Evolutionary conservation across 2,888 invertebrate species (phyloP).

Genomic region (Xestia rhomboidea): DNA sequence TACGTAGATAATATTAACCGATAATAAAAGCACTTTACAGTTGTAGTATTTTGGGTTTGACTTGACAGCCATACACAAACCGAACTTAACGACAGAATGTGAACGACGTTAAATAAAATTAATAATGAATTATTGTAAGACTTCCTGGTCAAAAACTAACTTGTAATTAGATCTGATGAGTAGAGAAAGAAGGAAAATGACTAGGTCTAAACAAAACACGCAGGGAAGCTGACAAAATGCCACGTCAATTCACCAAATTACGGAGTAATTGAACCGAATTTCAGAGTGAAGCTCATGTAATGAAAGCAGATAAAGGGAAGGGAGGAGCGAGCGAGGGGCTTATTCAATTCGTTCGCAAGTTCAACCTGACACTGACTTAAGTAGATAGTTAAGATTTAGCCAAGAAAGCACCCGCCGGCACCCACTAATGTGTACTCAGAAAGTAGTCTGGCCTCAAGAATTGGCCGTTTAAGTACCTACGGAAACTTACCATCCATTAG

Average conservation of each 20-base stretch:
- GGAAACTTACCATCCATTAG: conserved; percentile 88
- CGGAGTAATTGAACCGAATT: conserved; percentile 87
- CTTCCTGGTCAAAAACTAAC: conserved; percentile 16
- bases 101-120: neutral
- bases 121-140: neutral
- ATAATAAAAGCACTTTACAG: neutral
- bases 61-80: neutral
- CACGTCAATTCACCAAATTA: conserved; percentile 87
- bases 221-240: conserved; percentile 86
- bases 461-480: conserved; percentile 87
- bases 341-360: conserved; percentile 85
- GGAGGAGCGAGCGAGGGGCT: conserved; percentile 80
- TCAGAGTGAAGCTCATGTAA: conserved; percentile 86
- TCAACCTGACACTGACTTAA: conserved; percentile 85
- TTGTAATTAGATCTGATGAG: conserved; percentile 55
- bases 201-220: conserved; percentile 75
- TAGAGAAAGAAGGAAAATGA: conserved; percentile 67
- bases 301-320: conserved; percentile 87
- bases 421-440: conserved; percentile 88
- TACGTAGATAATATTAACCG: neutral
- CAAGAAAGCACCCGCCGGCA: conserved; percentile 81
- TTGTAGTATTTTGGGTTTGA: neutral
- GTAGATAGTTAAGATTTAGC: conserved; percentile 89
- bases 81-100: neutral
- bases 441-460: conserved; percentile 87